phyloP scores from a whole-genome alignment of 1,140 invertebrate species.

The Agrilus planipennis region DNA sequence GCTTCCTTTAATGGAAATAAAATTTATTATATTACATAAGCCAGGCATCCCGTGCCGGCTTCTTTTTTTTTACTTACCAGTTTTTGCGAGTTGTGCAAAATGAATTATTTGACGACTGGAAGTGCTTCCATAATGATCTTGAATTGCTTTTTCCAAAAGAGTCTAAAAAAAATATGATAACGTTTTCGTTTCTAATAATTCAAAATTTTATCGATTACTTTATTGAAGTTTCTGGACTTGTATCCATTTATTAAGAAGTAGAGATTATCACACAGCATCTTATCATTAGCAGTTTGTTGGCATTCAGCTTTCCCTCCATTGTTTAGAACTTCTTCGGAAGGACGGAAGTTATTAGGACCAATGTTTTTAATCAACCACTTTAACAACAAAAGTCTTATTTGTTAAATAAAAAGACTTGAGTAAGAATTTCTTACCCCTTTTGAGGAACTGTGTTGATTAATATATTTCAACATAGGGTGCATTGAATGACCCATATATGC shows the following conservation, averaged over 20 bases:
- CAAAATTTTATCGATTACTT: too few relatives aligned
- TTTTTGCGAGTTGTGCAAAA: constrained; percentile 35
- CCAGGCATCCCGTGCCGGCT: too few relatives aligned
- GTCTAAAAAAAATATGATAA: too few relatives aligned
- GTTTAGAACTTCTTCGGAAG: constrained; percentile 9
- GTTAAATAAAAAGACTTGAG: not conserved
- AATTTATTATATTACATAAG: too few relatives aligned
- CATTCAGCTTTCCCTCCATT: constrained; percentile 4
- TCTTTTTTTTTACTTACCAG: too few relatives aligned
- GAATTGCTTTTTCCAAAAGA: too few relatives aligned
- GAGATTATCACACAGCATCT: constrained; percentile 12
- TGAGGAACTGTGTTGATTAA: constrained; percentile 11
- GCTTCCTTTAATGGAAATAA: too few relatives aligned
- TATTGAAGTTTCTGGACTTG: constrained; percentile 12
- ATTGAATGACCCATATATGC: constrained; percentile 20
- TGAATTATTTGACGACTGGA: constrained; percentile 47
- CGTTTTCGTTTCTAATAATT: too few relatives aligned
- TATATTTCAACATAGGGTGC: constrained; percentile 11
- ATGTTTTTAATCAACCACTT: constrained; percentile 15
- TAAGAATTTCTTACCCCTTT: constrained; percentile 10
- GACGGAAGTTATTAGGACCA: constrained; percentile 11
- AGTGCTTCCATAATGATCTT: constrained; percentile 34
- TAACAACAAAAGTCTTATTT: constrained; percentile 1
- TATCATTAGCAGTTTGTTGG: not conserved
- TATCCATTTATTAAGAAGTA: constrained; percentile 16